Evolutionary conservation across 2,113 vertebrate genomes (phyloP).

Genomic region (Sylvia atricapilla): DNA sequence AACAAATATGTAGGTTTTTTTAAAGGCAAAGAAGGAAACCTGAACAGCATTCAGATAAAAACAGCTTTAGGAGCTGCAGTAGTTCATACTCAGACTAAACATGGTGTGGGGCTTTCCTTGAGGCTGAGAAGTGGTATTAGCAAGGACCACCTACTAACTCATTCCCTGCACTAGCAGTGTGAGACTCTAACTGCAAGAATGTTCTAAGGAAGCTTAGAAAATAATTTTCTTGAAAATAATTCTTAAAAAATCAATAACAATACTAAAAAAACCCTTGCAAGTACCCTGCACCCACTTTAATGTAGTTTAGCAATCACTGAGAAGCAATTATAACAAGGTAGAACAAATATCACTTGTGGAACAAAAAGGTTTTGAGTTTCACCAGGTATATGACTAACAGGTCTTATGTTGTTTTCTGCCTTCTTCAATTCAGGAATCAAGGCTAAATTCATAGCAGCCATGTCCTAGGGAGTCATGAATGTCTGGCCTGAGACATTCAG

Average conservation of each 20-base stretch:
- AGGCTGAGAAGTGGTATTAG: not conserved
- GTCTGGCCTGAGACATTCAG: not conserved
- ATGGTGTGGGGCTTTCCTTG: not conserved
- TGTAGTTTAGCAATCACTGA: not conserved
- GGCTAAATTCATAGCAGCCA: not conserved
- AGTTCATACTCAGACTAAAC: not conserved
- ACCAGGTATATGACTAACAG: not conserved
- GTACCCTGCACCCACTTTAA: not conserved
- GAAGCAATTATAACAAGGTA: not conserved
- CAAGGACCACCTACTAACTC: not conserved
- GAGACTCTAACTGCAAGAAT: not conserved
- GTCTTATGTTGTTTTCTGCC: not conserved
- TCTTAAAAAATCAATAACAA: not conserved
- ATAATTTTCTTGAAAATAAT: not conserved
- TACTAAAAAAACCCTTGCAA: not conserved
- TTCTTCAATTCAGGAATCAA: not conserved
- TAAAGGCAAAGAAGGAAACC: not conserved
- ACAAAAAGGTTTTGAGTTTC: not conserved
- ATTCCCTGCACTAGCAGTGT: not conserved
- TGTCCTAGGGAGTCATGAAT: not conserved
- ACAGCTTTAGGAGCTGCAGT: not conserved
- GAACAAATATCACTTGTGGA: not conserved
- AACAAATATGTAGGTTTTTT: not conserved
- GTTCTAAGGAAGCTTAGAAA: not conserved
- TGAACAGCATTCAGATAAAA: not conserved